A percentile compares a stretch with the other conserved stretches of the same genome.
Evolutionary conservation across 1,140 invertebrate genomes (phyloP).

Genomic region (Diachasmimorpha longicaudata): DNA sequence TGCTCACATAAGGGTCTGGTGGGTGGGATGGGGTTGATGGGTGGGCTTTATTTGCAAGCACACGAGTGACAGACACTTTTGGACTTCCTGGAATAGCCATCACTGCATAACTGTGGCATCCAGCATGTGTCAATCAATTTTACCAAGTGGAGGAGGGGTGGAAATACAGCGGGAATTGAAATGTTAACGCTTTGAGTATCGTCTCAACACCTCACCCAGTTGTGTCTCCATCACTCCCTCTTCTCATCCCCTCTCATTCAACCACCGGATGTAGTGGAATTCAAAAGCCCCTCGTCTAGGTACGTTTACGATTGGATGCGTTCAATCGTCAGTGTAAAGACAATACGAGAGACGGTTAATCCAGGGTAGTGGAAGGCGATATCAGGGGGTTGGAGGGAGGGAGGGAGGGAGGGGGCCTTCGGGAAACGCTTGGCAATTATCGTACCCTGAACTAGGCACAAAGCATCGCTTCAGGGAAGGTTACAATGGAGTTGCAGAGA

Average conservation of each 20-base stretch:
- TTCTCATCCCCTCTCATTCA: too few relatives aligned
- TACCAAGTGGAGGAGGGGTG: background rate
- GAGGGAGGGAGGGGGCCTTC: background rate
- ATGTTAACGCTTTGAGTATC: background rate
- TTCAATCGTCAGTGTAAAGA: slow-evolving; percentile 20
- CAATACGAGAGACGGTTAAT: slow-evolving; percentile 22
- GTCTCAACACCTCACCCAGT: background rate
- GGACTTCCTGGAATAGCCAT: background rate
- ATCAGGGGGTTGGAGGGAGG: background rate
- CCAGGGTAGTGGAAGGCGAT: background rate
- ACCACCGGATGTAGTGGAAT: background rate
- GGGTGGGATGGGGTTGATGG: too few relatives aligned
- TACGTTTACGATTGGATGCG: background rate
- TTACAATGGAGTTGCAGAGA: background rate
- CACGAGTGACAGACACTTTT: background rate
- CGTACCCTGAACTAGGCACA: background rate
- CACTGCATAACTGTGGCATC: background rate
- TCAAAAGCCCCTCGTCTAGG: background rate
- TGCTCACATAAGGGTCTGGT: background rate
- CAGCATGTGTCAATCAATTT: background rate
- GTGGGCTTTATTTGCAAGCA: background rate
- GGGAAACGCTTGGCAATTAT: slow-evolving; percentile 10
- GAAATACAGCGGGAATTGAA: background rate
- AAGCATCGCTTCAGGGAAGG: background rate
- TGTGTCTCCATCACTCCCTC: background rate